Percentiles rank a stretch among this genome's conserved stretches.
Conservation (phyloP, 35 echinoderm and acorn worm species). For the Heliocidaris tuberculata region DNA sequence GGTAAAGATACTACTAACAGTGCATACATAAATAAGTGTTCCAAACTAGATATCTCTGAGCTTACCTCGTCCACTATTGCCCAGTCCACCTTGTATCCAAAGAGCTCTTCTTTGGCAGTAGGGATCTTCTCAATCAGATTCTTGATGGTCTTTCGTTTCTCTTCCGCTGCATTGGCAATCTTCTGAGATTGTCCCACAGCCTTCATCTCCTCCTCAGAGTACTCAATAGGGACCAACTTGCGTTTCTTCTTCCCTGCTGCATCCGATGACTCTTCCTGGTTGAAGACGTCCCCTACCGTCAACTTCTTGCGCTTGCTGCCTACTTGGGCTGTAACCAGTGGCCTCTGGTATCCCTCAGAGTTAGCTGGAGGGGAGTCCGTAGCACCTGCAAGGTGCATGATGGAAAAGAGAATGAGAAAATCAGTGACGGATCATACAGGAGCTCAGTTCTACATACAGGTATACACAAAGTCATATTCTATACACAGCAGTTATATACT, state of each 20-base stretch:
- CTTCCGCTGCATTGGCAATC: slow-evolving; percentile 73
- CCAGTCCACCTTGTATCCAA: slow-evolving; percentile 93
- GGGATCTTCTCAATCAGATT: slow-evolving; percentile 86
- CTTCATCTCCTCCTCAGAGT: slow-evolving; percentile 97
- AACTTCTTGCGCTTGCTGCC: slow-evolving; percentile 77
- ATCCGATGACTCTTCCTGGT: slow-evolving; percentile 87
- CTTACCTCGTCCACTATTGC: slow-evolving; percentile 90
- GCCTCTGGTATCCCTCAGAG: background rate
- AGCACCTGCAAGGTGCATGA: background rate
- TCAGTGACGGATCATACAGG: background rate
- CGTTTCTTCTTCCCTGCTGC: slow-evolving; percentile 64
- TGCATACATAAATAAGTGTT: no score
- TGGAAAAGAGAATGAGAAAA: background rate
- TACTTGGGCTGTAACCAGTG: background rate
- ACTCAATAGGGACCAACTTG: slow-evolving; percentile 93
- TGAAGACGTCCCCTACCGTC: slow-evolving; percentile 86
- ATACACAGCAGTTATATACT: no score
- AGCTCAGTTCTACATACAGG: background rate
- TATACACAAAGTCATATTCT: background rate
- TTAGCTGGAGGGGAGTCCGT: background rate
- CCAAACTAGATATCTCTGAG: background rate
- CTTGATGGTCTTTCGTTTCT: slow-evolving; percentile 97
- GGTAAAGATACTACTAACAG: no score
- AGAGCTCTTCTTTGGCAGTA: slow-evolving; percentile 89
- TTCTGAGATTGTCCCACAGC: slow-evolving; percentile 69